These are phyloP conservation scores for Fragum sueziense DNA, from an alignment of 2,888 invertebrate species.

Conservation along the genomic window DNA sequence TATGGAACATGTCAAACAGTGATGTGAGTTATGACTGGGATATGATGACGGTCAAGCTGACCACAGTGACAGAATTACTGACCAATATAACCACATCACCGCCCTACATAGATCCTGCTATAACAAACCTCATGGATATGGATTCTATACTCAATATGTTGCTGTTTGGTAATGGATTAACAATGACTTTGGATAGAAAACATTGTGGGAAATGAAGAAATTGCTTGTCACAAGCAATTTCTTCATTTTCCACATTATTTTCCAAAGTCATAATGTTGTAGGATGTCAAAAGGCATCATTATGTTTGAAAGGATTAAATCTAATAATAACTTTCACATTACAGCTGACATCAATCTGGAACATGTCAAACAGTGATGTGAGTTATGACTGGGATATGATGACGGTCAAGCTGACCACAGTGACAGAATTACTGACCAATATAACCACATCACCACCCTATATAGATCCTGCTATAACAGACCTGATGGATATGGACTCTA, in stretches of 20 bases:
- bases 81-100: slow-evolving; percentile 47
- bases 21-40: slow-evolving; percentile 50
- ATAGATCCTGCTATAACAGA: slow-evolving; percentile 45
- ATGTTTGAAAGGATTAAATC: too few relatives aligned
- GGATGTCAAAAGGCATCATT: too few relatives aligned
- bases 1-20: slow-evolving; percentile 59
- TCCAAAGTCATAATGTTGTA: too few relatives aligned
- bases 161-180: too few relatives aligned
- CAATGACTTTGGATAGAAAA: too few relatives aligned
- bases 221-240: too few relatives aligned
- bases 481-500: slow-evolving; percentile 37
- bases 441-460: slow-evolving; percentile 44
- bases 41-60: slow-evolving; percentile 45
- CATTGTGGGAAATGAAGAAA: too few relatives aligned
- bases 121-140: slow-evolving; percentile 45
- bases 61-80: slow-evolving; percentile 54
- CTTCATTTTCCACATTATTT: too few relatives aligned
- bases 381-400: slow-evolving; percentile 55
- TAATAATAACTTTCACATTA: too few relatives aligned
- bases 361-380: slow-evolving; percentile 29
- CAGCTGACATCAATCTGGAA: slow-evolving; percentile 67
- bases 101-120: slow-evolving; percentile 39
- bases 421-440: slow-evolving; percentile 45
- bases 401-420: slow-evolving; percentile 54
- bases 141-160: slow-evolving; percentile 31